Conservation (phyloP, 2,797 vertebrate species). For the Lacerta viridis region DNA sequence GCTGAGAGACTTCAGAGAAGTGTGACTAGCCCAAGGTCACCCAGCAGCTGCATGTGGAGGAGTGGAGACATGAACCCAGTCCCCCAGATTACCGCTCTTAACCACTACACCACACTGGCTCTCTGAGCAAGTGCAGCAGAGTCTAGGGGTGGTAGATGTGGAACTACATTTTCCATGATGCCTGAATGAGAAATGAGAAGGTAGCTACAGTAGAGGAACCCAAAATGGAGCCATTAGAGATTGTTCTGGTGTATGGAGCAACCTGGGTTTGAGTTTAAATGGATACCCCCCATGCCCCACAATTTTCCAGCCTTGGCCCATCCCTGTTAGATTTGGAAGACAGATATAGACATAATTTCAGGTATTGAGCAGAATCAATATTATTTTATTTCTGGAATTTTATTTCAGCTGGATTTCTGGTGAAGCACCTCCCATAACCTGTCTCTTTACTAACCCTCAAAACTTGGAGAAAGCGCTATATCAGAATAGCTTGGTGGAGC, state of each 20-base stretch:
- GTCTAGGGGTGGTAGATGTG: too few relatives aligned
- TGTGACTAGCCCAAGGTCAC: too few relatives aligned
- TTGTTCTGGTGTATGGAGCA: background rate
- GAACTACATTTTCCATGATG: background rate
- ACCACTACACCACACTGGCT: too few relatives aligned
- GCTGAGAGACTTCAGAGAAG: too few relatives aligned
- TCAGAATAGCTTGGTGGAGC: background rate
- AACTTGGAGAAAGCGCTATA: too few relatives aligned
- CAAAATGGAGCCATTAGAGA: background rate
- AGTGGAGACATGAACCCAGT: too few relatives aligned
- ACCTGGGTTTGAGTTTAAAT: background rate
- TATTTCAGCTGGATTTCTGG: background rate
- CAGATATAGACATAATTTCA: background rate
- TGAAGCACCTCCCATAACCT: background rate
- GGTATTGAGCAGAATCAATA: background rate
- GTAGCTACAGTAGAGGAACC: background rate
- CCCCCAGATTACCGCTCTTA: too few relatives aligned
- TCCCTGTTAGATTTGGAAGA: background rate
- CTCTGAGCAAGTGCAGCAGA: too few relatives aligned
- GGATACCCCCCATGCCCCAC: background rate
- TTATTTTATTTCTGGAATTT: background rate
- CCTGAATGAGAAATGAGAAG: background rate
- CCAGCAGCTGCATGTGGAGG: too few relatives aligned
- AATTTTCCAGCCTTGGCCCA: background rate
- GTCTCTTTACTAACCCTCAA: background rate